A percentile compares a stretch with the other conserved stretches of the same genome.
These are phyloP conservation scores for Bos javanicus DNA, from an alignment of 2,113 vertebrate species.

Conservation along the genomic window DNA sequence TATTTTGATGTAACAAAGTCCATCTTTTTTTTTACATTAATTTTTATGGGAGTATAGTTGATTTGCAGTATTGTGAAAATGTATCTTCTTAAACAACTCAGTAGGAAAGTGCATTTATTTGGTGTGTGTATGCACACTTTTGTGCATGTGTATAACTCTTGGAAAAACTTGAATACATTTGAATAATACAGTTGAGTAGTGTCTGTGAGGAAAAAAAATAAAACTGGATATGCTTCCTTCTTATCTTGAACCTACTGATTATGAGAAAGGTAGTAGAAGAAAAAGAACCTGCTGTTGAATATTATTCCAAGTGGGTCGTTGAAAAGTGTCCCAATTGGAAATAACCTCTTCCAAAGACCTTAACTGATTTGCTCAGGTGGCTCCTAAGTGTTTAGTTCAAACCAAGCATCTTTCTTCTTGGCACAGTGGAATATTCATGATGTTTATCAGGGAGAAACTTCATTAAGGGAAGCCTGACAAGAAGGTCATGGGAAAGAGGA, in stretches of 20 bases:
- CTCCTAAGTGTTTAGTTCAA: slow-evolving; percentile 22
- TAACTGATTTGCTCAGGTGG: slow-evolving; percentile 28
- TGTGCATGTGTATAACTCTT: neutral
- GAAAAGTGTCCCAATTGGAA: neutral
- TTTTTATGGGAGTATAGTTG: neutral
- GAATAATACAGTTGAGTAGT: neutral
- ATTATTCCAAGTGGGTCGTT: neutral
- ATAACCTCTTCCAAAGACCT: neutral
- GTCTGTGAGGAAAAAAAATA: neutral
- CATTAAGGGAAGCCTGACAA: slow-evolving; percentile 44
- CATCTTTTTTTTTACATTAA: neutral
- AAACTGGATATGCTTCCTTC: neutral
- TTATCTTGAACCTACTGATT: neutral
- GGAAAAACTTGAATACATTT: neutral
- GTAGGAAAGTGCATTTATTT: neutral
- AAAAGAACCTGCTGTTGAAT: neutral
- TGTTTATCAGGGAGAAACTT: slow-evolving; percentile 30
- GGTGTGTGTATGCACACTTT: neutral
- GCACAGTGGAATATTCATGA: neutral
- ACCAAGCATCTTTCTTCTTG: neutral
- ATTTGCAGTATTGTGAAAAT: neutral
- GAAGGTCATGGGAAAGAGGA: neutral
- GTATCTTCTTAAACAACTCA: neutral
- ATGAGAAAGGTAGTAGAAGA: neutral
- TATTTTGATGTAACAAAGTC: neutral